Conservation (phyloP, 2,797 vertebrate species). For the Manis pentadactyla region DNA sequence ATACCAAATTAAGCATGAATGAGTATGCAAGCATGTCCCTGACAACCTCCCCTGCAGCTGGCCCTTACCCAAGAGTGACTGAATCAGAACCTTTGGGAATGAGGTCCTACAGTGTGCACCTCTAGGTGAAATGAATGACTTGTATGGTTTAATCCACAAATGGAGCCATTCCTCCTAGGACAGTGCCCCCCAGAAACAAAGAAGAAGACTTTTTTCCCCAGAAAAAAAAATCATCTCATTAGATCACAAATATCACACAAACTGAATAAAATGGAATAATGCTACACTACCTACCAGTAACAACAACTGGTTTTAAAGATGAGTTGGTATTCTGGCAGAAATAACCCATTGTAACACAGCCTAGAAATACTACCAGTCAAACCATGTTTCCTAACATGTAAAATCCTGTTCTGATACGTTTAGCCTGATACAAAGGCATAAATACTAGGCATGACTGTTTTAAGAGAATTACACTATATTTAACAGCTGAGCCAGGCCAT, state of each 20-base stretch:
- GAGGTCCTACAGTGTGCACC: neutral
- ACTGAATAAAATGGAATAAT: neutral
- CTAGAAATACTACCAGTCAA: slow-evolving; percentile 35
- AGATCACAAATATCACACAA: neutral
- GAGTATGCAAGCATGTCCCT: neutral
- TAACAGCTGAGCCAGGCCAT: slow-evolving; percentile 12
- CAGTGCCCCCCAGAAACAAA: neutral
- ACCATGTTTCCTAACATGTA: slow-evolving; percentile 28
- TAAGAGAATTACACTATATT: slow-evolving; percentile 42
- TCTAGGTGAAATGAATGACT: neutral
- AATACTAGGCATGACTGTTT: slow-evolving; percentile 39
- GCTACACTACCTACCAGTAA: neutral
- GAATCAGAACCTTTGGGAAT: neutral
- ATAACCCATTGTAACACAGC: neutral
- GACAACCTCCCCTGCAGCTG: neutral
- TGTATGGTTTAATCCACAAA: neutral
- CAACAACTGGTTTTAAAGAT: slow-evolving; percentile 4
- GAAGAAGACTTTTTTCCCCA: neutral
- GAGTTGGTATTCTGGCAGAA: slow-evolving; percentile 2
- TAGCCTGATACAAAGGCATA: slow-evolving; percentile 9
- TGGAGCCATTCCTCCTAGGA: neutral
- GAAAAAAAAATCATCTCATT: neutral
- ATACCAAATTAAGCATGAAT: neutral
- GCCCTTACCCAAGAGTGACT: neutral
- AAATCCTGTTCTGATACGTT: slow-evolving; percentile 21